Evolutionary conservation across 2,113 vertebrate genomes (phyloP), one percentile per base, ranked within the genome.

Genomic region (Eolophus roseicapilla): DNA sequence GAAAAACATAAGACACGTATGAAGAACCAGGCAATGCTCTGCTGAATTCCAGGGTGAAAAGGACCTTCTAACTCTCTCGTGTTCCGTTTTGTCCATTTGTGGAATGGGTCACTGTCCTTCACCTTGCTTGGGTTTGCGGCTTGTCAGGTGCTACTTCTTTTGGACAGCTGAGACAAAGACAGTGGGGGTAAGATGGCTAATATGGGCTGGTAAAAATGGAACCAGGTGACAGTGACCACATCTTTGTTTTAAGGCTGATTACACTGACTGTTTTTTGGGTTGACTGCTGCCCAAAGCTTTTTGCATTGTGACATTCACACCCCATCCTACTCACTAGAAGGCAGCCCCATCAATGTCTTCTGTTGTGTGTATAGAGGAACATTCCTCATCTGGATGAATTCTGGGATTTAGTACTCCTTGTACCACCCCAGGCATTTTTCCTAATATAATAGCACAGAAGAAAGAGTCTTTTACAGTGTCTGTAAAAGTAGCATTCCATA

Each of bases 1-100:
- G 4, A 3, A 79, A 75, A 81, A 49, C 29, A 24, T 60, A 31
- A 49, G 37, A 31, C 10, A 1, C 0, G 0, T 55, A 19, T 25
- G 37, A 63, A 62, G 31, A 76, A 44, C 11, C 10, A 73, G 11
- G 23, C 24, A 69, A 31, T 68, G 37, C 29, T 55, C 35, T 62
- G n/a, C n/a, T 74, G 23, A 65, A 88, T 70, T 93, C 28, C 0
- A 1, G 15, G 17, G 5, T 62, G 35, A 73, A 73, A 93, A 53
- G 44, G 25, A 80, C n/a, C 25, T 74, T 57, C 1, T 4, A 87
- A 49, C 10, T 77, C 44, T 50, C 15, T 13, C 0, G 0, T 59
- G 15, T 69, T 86, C 44, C 90, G 10, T 76, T 89, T 43, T 76
- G 31, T 53, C 19, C 79, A 13, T 41, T 47, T 67, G n/a, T 91